Percentiles rank a stretch among this genome's conserved stretches.
Conservation (phyloP, 2,888 invertebrate species). For the Ectobius pallidus region DNA sequence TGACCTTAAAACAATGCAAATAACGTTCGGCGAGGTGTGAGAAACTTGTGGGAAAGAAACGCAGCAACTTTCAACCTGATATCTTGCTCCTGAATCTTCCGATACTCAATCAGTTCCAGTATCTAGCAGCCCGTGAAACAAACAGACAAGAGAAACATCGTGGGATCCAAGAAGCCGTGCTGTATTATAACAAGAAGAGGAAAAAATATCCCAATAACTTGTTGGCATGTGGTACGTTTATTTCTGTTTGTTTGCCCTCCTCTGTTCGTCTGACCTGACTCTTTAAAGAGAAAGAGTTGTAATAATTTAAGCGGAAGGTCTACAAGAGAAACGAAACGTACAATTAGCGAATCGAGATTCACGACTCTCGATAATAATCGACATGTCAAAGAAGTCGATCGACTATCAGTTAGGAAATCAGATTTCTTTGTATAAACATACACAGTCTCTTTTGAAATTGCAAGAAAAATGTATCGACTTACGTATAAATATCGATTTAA, state of each 20-base stretch:
- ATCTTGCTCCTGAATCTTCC: slow-evolving; percentile 21
- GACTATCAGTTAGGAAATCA: slow-evolving; percentile 17
- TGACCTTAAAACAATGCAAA: neutral
- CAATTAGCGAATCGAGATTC: slow-evolving; percentile 25
- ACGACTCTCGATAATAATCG: slow-evolving; percentile 27
- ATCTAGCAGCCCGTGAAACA: slow-evolving; percentile 30
- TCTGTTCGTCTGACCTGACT: slow-evolving; percentile 17
- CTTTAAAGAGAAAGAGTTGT: neutral
- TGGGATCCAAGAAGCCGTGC: slow-evolving; percentile 24
- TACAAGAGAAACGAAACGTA: neutral
- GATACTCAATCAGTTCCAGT: slow-evolving; percentile 24
- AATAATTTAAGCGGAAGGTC: neutral
- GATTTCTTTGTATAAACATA: neutral
- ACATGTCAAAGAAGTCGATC: slow-evolving; percentile 30
- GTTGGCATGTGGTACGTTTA: slow-evolving; percentile 22
- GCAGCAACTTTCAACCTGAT: neutral
- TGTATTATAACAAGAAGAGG: neutral
- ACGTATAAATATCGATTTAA: too few relatives aligned
- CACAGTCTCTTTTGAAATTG: neutral
- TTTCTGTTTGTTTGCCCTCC: slow-evolving; percentile 17
- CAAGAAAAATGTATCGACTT: too few relatives aligned
- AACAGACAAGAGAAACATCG: slow-evolving; percentile 24
- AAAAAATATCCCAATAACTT: slow-evolving; percentile 14
- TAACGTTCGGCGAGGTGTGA: neutral
- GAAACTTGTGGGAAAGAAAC: neutral